Evolutionary conservation across 1,140 invertebrate genomes (phyloP), one percentile per base, ranked within the genome.

Genomic region (Drosophila leontia): DNA sequence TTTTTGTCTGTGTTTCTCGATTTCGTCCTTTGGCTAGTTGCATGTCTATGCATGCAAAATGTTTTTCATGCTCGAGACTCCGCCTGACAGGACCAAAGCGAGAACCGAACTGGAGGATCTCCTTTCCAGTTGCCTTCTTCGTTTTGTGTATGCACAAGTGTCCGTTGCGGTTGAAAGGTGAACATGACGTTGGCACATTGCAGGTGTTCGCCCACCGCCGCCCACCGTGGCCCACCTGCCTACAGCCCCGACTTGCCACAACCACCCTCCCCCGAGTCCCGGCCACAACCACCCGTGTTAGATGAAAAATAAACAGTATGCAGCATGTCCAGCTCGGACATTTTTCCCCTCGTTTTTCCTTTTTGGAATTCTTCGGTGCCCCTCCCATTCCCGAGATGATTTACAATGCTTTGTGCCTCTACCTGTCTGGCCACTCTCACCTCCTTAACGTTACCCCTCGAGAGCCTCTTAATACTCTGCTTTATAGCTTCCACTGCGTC

Each of bases 261-360:
- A 5, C 37, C 56, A 26, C 5, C 19, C 26, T 11, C 37, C 26
- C 15, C 37, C 15, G 4, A 42, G 7, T 17, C 13, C 45, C 19
- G 11, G 15, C 44, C 44, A 34, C 77, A 64, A 63, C 60, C 65
- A 42, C 68, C 69, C 44, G 68, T 79, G 77, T 68, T 81, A 90
- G 85, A 90, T 90, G 85, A 85, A 90, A 90, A 90, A 85, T 90
- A 90, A 90, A 90, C 85, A 90, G 69, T 78, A 83, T 80, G 74
- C 80, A 51, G 65, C 53, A 50, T 78, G 78, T 83, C 67, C 84
- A 71, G 58, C 32, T 50, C 34, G 51, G 32, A 60, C 63, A 57
- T 51, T 51, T 50, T 50, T 44, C 34, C 45, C 19, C 42, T 37
- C 41, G 48, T 32, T 59, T 51, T 63, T 62, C 34, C 55, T 45